A percentile compares a stretch with the other conserved stretches of the same genome.
Conservation (phyloP, 2,888 invertebrate genomes). For the Leptura quadrifasciata region DNA sequence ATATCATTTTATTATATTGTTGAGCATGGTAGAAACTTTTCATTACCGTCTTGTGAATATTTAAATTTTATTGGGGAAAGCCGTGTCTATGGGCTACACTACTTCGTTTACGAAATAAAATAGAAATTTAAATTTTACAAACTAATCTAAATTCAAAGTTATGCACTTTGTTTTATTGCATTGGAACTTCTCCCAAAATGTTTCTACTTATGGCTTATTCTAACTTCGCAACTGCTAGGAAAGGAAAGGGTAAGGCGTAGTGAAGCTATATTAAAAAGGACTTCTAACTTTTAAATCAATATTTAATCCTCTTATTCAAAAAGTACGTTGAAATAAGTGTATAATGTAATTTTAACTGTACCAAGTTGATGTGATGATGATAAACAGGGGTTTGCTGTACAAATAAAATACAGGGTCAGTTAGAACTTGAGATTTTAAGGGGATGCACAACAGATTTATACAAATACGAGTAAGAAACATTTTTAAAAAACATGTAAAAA, state of each 20-base stretch:
- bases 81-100: neutral
- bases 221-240: no score
- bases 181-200: neutral
- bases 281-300: neutral
- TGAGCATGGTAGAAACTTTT: neutral
- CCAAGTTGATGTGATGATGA: no score
- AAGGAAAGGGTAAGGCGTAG: neutral
- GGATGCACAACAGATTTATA: no score
- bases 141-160: conserved; percentile 7
- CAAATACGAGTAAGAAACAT: no score
- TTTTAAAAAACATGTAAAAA: no score
- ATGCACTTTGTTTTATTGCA: neutral
- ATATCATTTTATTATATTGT: no score
- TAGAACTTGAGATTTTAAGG: no score
- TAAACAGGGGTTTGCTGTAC: no score
- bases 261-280: neutral
- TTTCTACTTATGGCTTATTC: neutral
- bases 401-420: no score
- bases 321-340: neutral
- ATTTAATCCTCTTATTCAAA: neutral
- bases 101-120: neutral
- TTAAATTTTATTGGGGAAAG: neutral
- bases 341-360: no score
- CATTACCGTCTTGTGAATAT: neutral
- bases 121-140: neutral